A percentile compares a stretch with the other conserved stretches of the same genome.
Evolutionary conservation across 1,140 invertebrate genomes (phyloP).

Genomic region (Calosoma granatense): DNA sequence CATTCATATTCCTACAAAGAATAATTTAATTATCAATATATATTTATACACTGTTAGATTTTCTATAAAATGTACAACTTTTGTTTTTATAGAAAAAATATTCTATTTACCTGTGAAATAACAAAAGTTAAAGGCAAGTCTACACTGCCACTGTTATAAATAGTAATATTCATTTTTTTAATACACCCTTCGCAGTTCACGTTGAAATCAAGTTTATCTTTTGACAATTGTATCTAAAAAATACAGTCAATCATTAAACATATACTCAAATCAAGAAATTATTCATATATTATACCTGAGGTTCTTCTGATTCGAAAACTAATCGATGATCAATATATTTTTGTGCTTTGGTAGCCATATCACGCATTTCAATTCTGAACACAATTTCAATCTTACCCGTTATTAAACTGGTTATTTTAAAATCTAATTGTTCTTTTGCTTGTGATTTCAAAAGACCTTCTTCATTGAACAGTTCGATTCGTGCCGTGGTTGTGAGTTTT

Average conservation of each 20-base stretch:
- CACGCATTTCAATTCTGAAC: background rate
- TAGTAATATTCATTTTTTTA: background rate
- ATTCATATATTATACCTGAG: too few relatives aligned
- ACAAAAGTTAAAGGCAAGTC: background rate
- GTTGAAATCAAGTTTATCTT: background rate
- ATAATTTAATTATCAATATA: background rate
- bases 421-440: background rate
- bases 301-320: background rate
- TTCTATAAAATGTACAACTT: background rate
- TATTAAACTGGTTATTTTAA: background rate
- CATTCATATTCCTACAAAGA: constrained; percentile 1
- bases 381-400: background rate
- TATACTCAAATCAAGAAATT: too few relatives aligned
- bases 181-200: background rate
- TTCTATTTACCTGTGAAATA: background rate
- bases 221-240: background rate
- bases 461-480: background rate
- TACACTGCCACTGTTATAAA: background rate
- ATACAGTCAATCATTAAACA: too few relatives aligned
- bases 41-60: too few relatives aligned
- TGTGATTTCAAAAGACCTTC: background rate
- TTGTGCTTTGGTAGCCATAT: background rate
- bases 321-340: background rate
- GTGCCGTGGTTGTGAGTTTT: background rate
- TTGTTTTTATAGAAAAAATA: background rate